A percentile compares a stretch with the other conserved stretches of the same genome.
phyloP scores from a whole-genome alignment of 2,888 invertebrate species.

The Erebia epiphron region DNA sequence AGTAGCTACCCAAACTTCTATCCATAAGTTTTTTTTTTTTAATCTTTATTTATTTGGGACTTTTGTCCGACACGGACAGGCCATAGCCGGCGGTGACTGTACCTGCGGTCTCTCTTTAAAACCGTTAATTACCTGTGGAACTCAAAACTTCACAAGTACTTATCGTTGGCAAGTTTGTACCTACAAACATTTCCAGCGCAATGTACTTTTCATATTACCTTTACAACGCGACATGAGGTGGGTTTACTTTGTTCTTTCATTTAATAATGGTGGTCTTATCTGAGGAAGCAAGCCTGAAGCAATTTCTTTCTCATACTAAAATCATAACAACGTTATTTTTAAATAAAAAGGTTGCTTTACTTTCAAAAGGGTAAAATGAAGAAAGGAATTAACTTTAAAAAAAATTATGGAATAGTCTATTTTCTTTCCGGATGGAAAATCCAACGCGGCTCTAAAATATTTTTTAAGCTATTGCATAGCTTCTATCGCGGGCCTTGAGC shows the following conservation, averaged over 20 bases:
- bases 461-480: no score
- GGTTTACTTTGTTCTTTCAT: neutral
- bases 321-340: neutral
- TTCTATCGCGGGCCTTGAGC: no score
- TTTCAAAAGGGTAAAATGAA: neutral
- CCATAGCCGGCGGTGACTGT: no score
- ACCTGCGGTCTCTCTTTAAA: no score
- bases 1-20: no score
- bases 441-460: no score
- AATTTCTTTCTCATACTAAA: constrained; percentile 1
- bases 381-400: neutral
- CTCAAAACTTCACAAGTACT: no score
- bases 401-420: neutral
- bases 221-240: neutral
- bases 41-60: no score
- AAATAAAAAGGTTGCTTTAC: neutral
- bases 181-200: neutral
- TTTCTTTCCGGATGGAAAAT: neutral
- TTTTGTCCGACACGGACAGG: no score
- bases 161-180: neutral
- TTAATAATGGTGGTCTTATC: constrained; percentile 5
- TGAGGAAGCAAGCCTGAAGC: neutral
- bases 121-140: neutral
- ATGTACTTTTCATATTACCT: neutral
- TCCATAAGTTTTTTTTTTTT: no score